Percentiles rank a stretch among this genome's conserved stretches.
These are phyloP conservation scores for Semnornis frantzii DNA, from an alignment of 2,113 vertebrate genomes.

Conservation along the genomic window DNA sequence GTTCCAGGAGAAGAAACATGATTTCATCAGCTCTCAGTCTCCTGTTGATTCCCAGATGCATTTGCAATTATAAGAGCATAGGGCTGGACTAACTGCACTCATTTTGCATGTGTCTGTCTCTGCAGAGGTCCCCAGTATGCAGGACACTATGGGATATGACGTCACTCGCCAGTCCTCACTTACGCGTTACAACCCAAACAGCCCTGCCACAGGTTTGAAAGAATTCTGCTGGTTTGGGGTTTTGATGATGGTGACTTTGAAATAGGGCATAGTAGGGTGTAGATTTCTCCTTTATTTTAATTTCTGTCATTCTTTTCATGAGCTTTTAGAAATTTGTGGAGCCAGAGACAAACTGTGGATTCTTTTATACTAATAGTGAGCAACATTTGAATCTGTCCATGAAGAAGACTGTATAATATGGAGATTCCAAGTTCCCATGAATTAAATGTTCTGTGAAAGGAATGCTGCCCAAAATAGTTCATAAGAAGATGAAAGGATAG, in stretches of 20 bases:
- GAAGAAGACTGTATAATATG: not conserved
- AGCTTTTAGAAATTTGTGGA: not conserved
- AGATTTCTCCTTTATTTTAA: not conserved
- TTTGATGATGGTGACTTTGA: not conserved
- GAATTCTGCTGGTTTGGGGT: not conserved
- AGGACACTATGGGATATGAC: constrained; percentile 82
- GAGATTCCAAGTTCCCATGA: not conserved
- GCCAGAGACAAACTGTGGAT: not conserved
- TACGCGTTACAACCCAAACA: constrained; percentile 69
- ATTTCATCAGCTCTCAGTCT: not conserved
- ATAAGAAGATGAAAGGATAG: not conserved
- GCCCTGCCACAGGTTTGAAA: constrained; percentile 66
- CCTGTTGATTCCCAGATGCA: not conserved
- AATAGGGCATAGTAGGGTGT: not conserved
- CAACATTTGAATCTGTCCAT: not conserved
- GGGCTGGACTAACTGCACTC: not conserved
- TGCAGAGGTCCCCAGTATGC: constrained; percentile 87
- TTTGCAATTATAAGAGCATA: not conserved
- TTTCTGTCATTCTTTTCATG: not conserved
- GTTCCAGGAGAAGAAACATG: not conserved
- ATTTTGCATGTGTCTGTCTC: not conserved
- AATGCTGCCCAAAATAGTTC: not conserved
- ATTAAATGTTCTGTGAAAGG: not conserved
- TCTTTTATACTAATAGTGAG: not conserved
- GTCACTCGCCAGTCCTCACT: constrained; percentile 65